Percentiles rank a stretch among this genome's conserved stretches.
Evolutionary conservation across 2,113 vertebrate genomes (phyloP).

Genomic region (Lophotis ruficrista): DNA sequence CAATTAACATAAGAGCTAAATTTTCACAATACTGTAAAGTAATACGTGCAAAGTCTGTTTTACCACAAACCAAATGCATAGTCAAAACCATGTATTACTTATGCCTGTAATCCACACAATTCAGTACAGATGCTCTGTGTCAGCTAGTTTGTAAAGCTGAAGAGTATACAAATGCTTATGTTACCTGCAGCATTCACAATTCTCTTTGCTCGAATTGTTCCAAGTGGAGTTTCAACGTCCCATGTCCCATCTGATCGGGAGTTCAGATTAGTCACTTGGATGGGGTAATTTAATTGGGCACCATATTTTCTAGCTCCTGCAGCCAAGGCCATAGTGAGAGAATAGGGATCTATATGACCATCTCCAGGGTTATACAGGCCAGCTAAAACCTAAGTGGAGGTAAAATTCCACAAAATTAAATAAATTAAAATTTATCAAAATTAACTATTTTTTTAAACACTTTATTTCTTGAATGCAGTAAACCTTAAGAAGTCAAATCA

Average conservation of each 20-base stretch:
- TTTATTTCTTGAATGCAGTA: not conserved
- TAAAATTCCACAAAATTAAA: slow-evolving; percentile 18
- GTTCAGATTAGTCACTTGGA: slow-evolving; percentile 84
- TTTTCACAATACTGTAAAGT: not conserved
- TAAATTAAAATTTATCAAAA: not conserved
- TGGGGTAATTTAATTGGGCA: slow-evolving; percentile 89
- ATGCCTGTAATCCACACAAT: not conserved
- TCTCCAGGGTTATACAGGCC: slow-evolving; percentile 95
- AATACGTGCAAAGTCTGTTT: not conserved
- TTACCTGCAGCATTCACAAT: slow-evolving; percentile 91
- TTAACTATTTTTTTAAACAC: not conserved
- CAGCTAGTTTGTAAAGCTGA: not conserved
- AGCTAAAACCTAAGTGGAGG: slow-evolving; percentile 84
- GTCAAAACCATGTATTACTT: not conserved
- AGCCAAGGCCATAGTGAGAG: slow-evolving; percentile 96
- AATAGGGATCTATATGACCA: slow-evolving; percentile 98
- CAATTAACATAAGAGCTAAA: not conserved
- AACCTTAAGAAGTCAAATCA: not conserved
- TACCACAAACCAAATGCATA: not conserved
- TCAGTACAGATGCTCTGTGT: not conserved
- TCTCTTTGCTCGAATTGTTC: slow-evolving; percentile 86
- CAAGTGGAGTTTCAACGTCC: slow-evolving; percentile 91
- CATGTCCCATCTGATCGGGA: slow-evolving; percentile 84
- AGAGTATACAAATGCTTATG: not conserved
- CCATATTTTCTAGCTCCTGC: slow-evolving; percentile 94